These are phyloP conservation scores for Philaethria dido DNA, from an alignment of 2,888 invertebrate genomes.

Conservation along the genomic window DNA sequence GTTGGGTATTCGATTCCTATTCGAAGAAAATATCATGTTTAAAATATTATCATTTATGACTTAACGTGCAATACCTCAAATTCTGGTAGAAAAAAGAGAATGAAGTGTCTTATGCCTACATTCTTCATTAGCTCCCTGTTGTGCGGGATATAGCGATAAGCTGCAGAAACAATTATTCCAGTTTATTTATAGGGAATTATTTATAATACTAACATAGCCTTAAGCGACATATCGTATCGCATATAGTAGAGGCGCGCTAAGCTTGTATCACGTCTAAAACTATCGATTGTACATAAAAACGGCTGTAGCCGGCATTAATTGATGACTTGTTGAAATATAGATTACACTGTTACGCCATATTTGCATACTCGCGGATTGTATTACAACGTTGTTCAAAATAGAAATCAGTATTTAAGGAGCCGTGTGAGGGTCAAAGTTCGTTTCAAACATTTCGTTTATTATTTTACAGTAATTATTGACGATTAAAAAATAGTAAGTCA, in stretches of 20 bases:
- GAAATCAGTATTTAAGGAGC: neutral
- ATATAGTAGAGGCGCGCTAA: neutral
- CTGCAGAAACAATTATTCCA: neutral
- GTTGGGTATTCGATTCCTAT: too few relatives aligned
- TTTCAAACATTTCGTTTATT: neutral
- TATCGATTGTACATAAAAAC: constrained; percentile 30
- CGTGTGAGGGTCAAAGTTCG: constrained; percentile 9
- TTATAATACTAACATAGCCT: neutral
- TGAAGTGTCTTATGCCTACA: too few relatives aligned
- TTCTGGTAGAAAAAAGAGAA: too few relatives aligned
- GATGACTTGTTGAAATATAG: constrained; percentile 30
- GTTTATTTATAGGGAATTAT: neutral
- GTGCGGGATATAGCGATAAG: too few relatives aligned
- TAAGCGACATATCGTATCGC: constrained; percentile 7
- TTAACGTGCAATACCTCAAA: too few relatives aligned
- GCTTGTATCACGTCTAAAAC: constrained; percentile 25
- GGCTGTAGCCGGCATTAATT: constrained; percentile 24
- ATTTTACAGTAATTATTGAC: too few relatives aligned
- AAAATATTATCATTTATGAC: too few relatives aligned
- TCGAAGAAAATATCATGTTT: too few relatives aligned
- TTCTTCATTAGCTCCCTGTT: too few relatives aligned
- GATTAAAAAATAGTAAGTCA: too few relatives aligned
- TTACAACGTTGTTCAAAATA: constrained; percentile 3
- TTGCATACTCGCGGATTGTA: constrained; percentile 13
- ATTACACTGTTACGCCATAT: constrained; percentile 17